These are phyloP conservation scores for Ceratosolen fusciceps DNA, from an alignment of 1,140 invertebrate species.

Conservation along the genomic window DNA sequence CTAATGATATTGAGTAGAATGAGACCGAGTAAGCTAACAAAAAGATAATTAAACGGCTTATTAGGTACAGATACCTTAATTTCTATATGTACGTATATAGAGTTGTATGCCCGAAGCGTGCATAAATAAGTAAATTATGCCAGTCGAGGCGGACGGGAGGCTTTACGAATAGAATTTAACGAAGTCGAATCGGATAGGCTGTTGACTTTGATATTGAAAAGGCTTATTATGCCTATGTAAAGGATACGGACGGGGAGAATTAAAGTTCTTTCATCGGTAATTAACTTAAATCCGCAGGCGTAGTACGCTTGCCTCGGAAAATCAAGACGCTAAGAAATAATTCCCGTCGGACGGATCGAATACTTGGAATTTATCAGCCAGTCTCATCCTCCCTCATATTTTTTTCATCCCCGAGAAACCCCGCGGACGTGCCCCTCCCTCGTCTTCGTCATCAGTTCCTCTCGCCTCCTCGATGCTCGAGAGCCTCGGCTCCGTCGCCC, in stretches of 20 bases:
- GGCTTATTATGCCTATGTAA: background rate
- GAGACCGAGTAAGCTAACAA: background rate
- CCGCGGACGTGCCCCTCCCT: constrained; percentile 44
- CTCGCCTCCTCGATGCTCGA: background rate
- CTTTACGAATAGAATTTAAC: no score
- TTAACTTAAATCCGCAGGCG: background rate
- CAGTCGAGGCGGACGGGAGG: no score
- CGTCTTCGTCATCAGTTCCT: constrained; percentile 23
- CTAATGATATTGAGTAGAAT: background rate
- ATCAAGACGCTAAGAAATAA: background rate
- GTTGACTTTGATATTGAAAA: background rate
- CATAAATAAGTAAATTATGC: no score
- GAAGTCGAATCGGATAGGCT: no score
- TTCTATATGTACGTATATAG: no score
- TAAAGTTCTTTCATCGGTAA: background rate
- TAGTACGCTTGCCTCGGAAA: background rate
- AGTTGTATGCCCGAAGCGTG: no score
- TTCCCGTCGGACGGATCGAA: background rate
- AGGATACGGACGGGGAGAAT: background rate
- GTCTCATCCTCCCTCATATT: background rate
- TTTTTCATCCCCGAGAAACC: background rate
- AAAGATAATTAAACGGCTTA: background rate
- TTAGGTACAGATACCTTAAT: background rate
- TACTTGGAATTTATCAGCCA: constrained; percentile 12
- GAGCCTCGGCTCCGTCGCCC: background rate